Conservation (phyloP, 2,888 invertebrate species). For the Hypolimnas misippus region DNA sequence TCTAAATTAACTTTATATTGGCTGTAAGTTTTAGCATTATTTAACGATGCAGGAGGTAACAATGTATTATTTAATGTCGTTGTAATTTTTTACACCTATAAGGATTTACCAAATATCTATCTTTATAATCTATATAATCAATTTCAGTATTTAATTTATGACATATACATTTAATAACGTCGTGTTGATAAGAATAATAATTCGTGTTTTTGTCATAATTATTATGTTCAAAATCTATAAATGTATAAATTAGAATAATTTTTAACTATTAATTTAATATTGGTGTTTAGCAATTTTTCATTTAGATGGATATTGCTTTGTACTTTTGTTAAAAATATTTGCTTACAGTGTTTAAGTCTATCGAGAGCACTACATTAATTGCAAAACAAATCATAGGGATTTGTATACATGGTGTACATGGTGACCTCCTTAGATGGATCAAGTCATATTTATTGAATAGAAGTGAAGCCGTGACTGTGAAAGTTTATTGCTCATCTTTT, state of each 20-base stretch:
- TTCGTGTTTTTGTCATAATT: not conserved
- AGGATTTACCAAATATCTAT: not conserved
- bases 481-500: no score
- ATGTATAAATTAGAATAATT: not conserved
- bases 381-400: no score
- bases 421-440: no score
- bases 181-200: not conserved
- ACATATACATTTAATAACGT: not conserved
- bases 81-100: not conserved
- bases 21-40: not conserved
- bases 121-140: conserved; percentile 11
- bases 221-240: not conserved
- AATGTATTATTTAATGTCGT: not conserved
- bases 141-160: conserved; percentile 12
- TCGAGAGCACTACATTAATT: no score
- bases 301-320: no score
- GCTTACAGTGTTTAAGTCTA: no score
- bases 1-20: conserved; percentile 4
- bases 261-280: no score
- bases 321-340: no score
- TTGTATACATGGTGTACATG: no score
- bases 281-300: no score
- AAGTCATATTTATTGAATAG: no score
- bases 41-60: not conserved
- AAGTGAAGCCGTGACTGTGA: no score